Evolutionary conservation across 2,113 vertebrate species (phyloP).

Genomic region (Cheilinus undulatus): DNA sequence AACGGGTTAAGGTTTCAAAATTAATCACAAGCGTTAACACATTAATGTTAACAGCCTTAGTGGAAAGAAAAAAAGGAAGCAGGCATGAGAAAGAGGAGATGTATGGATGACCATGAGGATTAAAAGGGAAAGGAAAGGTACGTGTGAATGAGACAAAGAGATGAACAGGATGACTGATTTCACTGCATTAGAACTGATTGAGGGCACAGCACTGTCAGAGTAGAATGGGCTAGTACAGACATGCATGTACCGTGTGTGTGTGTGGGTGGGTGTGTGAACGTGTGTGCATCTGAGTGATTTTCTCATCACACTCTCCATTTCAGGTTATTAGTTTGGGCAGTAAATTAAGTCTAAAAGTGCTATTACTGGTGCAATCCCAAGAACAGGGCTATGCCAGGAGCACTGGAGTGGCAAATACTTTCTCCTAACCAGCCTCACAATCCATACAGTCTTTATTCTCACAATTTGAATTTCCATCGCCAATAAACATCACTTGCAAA

Average conservation of each 20-base stretch:
- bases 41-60: too few species aligned
- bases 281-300: slow-evolving; percentile 20
- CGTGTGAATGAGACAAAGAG: neutral
- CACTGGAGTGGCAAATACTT: slow-evolving; percentile 40
- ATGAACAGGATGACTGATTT: slow-evolving; percentile 59
- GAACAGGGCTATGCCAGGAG: slow-evolving; percentile 27
- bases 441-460: slow-evolving; percentile 22
- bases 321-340: slow-evolving; percentile 67
- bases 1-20: too few species aligned
- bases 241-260: slow-evolving; percentile 13
- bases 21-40: too few species aligned
- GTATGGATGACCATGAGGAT: neutral
- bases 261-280: slow-evolving; percentile 3
- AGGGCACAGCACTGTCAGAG: slow-evolving; percentile 42
- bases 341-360: slow-evolving; percentile 65
- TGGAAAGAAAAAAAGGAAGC: neutral
- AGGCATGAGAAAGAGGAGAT: neutral
- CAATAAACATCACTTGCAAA: slow-evolving; percentile 10
- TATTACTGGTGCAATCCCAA: slow-evolving; percentile 59
- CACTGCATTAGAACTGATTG: slow-evolving; percentile 64
- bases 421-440: slow-evolving; percentile 12
- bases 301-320: slow-evolving; percentile 57
- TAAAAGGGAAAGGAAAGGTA: neutral
- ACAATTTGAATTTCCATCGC: slow-evolving; percentile 15
- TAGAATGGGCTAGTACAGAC: slow-evolving; percentile 26